Evolutionary conservation across 2,113 vertebrate genomes (phyloP).

Genomic region (Phrynosoma platyrhinos): DNA sequence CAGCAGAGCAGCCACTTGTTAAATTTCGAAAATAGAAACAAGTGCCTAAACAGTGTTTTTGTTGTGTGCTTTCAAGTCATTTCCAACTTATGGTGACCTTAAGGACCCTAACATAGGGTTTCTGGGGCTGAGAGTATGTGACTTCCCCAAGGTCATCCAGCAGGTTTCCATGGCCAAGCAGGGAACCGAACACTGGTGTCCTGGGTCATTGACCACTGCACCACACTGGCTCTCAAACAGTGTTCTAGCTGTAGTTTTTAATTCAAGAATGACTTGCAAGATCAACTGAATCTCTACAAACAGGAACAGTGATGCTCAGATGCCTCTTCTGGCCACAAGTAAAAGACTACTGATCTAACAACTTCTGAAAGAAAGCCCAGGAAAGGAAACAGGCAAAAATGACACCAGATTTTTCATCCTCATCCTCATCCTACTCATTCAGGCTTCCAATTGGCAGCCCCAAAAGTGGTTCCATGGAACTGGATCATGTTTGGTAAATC

Average conservation of each 20-base stretch:
- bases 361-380: neutral
- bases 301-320: neutral
- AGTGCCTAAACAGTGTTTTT: too few species aligned
- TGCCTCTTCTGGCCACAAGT: neutral
- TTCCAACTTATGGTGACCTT: neutral
- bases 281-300: neutral
- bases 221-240: too few species aligned
- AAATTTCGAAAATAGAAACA: neutral
- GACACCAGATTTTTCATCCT: neutral
- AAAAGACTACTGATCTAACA: neutral
- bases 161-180: too few species aligned
- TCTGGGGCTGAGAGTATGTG: too few species aligned
- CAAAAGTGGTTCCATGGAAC: neutral
- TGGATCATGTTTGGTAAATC: neutral
- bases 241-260: neutral
- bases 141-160: too few species aligned
- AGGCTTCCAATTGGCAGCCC: neutral
- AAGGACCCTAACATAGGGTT: too few species aligned
- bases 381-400: neutral
- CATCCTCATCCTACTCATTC: neutral
- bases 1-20: neutral
- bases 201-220: too few species aligned
- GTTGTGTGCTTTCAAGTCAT: too few species aligned
- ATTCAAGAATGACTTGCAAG: conserved; percentile 2
- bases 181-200: too few species aligned